phyloP scores from a whole-genome alignment of 2,797 vertebrate species.

The Hippopotamyrus pictus region DNA sequence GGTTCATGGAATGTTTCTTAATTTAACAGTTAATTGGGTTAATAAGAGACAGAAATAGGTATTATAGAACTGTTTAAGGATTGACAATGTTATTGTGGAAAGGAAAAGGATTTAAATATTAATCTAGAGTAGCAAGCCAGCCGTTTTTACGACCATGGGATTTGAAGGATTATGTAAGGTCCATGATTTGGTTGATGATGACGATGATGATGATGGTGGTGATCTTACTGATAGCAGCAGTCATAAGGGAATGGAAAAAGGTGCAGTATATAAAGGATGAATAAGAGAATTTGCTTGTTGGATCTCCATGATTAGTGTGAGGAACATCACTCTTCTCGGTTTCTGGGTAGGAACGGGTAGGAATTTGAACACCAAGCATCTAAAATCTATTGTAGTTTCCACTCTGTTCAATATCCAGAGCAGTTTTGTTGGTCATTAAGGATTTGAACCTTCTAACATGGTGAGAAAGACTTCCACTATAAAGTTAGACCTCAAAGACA shows the following conservation, averaged over 20 bases:
- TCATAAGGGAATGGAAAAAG: background rate
- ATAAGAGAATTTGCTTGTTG: background rate
- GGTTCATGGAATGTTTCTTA: background rate
- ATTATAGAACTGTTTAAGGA: background rate
- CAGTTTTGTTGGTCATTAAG: background rate
- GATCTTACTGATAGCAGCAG: background rate
- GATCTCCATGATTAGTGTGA: background rate
- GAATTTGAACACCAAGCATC: background rate
- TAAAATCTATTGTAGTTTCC: background rate
- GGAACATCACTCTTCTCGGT: background rate
- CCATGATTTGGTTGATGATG: background rate
- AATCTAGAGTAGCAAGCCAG: background rate
- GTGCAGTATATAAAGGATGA: background rate
- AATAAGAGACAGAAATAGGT: background rate
- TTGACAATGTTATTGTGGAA: background rate
- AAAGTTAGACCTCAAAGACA: background rate
- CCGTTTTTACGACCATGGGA: background rate
- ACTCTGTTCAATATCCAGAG: background rate
- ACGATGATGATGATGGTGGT: background rate
- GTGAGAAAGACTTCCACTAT: background rate
- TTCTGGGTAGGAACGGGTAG: background rate
- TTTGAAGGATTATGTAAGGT: background rate
- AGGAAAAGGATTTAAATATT: background rate
- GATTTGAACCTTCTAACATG: background rate
- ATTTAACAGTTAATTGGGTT: conserved; percentile 1